Evolutionary conservation across 2,888 invertebrate species (phyloP).

Genomic region (Polyommatus iphigenia): DNA sequence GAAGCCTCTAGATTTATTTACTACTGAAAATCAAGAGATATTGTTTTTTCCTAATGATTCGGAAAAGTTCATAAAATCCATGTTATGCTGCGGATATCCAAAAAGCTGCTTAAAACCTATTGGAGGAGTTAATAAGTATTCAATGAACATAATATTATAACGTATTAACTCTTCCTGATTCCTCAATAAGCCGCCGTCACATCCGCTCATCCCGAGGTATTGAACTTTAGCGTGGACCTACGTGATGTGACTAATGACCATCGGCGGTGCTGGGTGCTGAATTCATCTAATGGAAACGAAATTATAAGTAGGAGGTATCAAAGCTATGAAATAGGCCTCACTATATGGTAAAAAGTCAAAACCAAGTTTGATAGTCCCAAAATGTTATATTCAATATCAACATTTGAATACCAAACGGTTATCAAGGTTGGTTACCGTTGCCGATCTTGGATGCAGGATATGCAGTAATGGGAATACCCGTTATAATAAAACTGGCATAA

Average conservation of each 20-base stretch:
- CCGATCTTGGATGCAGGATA: no score
- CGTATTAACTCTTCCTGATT: slow-evolving; percentile 23
- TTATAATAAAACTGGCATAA: no score
- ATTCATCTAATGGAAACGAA: not conserved
- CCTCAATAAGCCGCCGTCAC: slow-evolving; percentile 18
- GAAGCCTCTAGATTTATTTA: no score
- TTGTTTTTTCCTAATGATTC: no score
- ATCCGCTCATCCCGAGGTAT: slow-evolving; percentile 31
- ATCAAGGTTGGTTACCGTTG: no score
- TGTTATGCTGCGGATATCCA: not conserved
- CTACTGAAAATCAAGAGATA: not conserved
- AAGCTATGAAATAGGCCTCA: not conserved
- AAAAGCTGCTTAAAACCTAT: not conserved
- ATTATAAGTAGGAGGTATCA: not conserved
- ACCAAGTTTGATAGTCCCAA: no score
- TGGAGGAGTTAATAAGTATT: not conserved
- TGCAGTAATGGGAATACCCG: no score
- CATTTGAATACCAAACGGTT: no score
- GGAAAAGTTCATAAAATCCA: no score
- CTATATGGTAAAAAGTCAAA: no score
- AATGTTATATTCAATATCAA: no score
- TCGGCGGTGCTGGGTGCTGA: not conserved
- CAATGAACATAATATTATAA: slow-evolving; percentile 15
- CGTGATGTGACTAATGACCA: slow-evolving; percentile 17
- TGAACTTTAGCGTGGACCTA: slow-evolving; percentile 16